These are phyloP conservation scores for Eupsittula cactorum DNA, from an alignment of 2,113 vertebrate species.

Conservation along the genomic window DNA sequence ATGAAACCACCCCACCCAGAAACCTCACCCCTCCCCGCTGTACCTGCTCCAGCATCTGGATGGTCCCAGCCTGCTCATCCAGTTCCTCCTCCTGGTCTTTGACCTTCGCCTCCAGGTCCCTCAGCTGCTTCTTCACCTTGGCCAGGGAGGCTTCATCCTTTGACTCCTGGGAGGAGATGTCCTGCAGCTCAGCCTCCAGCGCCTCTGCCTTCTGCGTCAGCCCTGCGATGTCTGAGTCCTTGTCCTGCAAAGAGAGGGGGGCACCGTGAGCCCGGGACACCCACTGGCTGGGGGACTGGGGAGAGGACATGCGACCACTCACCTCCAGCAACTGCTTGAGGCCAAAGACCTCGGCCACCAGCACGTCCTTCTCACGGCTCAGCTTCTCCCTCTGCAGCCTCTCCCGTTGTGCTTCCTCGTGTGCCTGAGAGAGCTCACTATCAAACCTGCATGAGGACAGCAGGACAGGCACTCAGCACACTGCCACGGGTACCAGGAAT, in stretches of 20 bases:
- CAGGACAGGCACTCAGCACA: background rate
- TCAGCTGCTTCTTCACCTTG: conserved; percentile 93
- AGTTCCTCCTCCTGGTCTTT: conserved; percentile 98
- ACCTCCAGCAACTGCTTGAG: conserved; percentile 93
- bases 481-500: rapidly evolving
- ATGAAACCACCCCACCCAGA: conserved; percentile 64
- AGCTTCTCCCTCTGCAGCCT: conserved; percentile 89
- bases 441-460: conserved; percentile 81
- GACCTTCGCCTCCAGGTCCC: conserved; percentile 92
- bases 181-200: conserved; percentile 91
- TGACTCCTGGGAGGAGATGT: conserved; percentile 94
- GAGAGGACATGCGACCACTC: rapidly evolving
- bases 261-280: rapidly evolving
- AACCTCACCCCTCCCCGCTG: conserved; percentile 32
- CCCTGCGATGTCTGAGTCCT: conserved; percentile 86
- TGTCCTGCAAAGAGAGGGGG: conserved; percentile 78
- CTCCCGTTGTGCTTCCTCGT: conserved; percentile 91
- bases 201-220: conserved; percentile 87
- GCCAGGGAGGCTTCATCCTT: conserved; percentile 94
- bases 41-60: conserved; percentile 99
- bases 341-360: conserved; percentile 87
- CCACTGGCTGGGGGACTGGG: rapidly evolving
- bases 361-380: conserved; percentile 88
- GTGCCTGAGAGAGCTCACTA: conserved; percentile 84
- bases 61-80: conserved; percentile 94